A percentile compares a stretch with the other conserved stretches of the same genome.
Evolutionary conservation across 1,140 invertebrate genomes (phyloP).

Genomic region (Platorchestia sp.): DNA sequence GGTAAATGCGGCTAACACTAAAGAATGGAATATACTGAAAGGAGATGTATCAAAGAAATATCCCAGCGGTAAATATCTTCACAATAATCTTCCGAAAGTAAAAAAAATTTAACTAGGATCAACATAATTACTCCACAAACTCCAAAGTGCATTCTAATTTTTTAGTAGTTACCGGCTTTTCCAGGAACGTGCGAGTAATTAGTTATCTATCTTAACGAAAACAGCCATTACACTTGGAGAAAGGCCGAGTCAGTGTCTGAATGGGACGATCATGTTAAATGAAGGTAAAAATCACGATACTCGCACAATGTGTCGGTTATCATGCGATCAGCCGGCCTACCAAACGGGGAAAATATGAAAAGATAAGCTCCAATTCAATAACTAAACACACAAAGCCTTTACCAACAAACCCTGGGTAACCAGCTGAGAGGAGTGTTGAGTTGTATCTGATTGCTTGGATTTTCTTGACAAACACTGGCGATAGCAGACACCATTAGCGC

Average conservation of each 20-base stretch:
- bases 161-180: neutral
- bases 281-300: neutral
- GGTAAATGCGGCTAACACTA: neutral
- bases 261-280: neutral
- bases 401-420: too few species aligned
- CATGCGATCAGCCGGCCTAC: neutral
- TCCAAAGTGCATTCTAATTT: neutral
- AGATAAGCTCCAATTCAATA: too few species aligned
- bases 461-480: neutral
- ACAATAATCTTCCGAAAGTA: too few species aligned
- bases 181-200: neutral
- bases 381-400: too few species aligned
- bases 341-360: too few species aligned
- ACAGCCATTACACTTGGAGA: neutral
- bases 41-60: too few species aligned
- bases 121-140: neutral
- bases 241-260: neutral
- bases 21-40: neutral
- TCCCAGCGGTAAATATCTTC: too few species aligned
- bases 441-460: neutral
- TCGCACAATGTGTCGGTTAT: neutral
- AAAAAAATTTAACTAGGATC: too few species aligned
- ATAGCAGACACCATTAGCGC: neutral
- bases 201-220: neutral
- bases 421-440: neutral